Evolutionary conservation across 2,113 vertebrate species (phyloP).

Genomic region (Lamprologus callipterus): DNA sequence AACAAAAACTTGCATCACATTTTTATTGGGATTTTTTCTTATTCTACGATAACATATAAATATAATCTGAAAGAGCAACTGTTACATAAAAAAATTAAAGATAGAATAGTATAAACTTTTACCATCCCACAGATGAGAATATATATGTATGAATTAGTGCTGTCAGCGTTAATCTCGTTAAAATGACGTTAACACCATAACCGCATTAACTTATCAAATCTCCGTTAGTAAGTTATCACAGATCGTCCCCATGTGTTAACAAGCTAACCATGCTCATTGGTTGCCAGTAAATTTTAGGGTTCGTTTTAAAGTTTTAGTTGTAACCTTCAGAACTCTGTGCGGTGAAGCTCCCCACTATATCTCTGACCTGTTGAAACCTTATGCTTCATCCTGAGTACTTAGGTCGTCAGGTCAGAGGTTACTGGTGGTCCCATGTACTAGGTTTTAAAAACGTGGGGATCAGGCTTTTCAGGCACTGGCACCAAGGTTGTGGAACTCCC

Average conservation of each 20-base stretch:
- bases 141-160: neutral
- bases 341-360: neutral
- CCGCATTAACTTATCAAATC: accelerated
- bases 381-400: neutral
- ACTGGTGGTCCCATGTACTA: neutral
- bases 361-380: neutral
- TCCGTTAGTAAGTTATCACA: neutral
- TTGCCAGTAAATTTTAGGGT: neutral
- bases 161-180: neutral
- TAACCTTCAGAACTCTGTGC: neutral
- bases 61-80: neutral
- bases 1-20: neutral
- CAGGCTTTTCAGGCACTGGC: neutral
- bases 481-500: neutral
- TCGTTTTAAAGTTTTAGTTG: neutral
- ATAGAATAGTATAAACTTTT: neutral
- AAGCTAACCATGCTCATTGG: neutral
- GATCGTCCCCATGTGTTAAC: neutral
- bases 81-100: neutral
- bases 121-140: neutral
- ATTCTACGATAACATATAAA: neutral
- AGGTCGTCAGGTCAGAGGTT: neutral
- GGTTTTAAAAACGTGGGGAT: neutral
- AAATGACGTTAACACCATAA: neutral
- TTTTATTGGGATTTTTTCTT: neutral